Conservation (phyloP, 2,888 invertebrate genomes). For the Drosophila falleni region DNA sequence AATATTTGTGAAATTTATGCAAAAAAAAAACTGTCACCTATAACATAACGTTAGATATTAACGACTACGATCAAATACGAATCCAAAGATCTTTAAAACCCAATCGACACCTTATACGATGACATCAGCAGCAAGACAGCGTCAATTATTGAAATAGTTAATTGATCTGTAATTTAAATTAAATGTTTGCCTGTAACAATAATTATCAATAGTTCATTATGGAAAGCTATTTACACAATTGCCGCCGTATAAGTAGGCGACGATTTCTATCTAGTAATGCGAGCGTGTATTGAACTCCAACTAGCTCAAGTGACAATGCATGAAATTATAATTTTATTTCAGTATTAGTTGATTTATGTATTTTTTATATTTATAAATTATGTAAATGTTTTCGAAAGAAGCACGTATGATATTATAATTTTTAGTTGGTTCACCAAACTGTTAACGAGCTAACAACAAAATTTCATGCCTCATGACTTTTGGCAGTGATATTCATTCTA, state of each 20-base stretch:
- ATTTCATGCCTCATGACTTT: conserved; percentile 48
- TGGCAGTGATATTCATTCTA: conserved; percentile 33
- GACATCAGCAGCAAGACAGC: conserved; percentile 18
- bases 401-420: conserved; percentile 30
- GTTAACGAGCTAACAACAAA: conserved; percentile 57
- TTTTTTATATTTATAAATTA: conserved; percentile 40
- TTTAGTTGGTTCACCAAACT: conserved; percentile 30
- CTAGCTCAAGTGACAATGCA: conserved; percentile 50
- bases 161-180: conserved; percentile 57
- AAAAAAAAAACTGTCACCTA: too few species aligned
- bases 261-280: conserved; percentile 16
- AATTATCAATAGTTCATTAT: conserved; percentile 67
- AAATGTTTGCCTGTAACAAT: conserved; percentile 57
- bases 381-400: conserved; percentile 46
- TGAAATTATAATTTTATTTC: conserved; percentile 61
- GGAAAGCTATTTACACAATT: conserved; percentile 22
- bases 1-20: too few species aligned
- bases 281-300: conserved; percentile 56
- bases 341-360: conserved; percentile 52
- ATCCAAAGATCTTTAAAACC: neutral
- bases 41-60: neutral
- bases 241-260: conserved; percentile 11
- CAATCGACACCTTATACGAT: neutral
- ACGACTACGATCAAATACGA: neutral
- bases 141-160: conserved; percentile 39